Conservation (phyloP, 2,888 invertebrate genomes). For the Thereva nobilitata region DNA sequence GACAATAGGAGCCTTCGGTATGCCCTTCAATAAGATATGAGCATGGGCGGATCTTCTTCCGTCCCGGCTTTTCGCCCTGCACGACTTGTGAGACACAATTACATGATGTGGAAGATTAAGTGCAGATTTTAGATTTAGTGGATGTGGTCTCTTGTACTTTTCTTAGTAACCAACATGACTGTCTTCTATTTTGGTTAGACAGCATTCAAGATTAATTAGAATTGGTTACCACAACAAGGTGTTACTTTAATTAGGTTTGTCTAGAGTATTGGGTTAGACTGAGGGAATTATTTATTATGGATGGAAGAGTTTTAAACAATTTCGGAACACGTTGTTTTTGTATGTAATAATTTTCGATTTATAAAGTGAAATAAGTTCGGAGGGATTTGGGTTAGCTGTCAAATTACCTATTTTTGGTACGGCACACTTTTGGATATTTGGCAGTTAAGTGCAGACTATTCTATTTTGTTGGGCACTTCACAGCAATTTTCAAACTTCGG, state of each 20-base stretch:
- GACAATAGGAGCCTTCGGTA: slow-evolving; percentile 17
- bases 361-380: too few relatives aligned
- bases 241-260: slow-evolving; percentile 42
- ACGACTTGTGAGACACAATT: slow-evolving; percentile 46
- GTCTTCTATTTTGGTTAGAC: slow-evolving; percentile 21
- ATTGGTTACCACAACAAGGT: slow-evolving; percentile 42
- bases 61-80: slow-evolving; percentile 5
- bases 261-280: slow-evolving; percentile 22
- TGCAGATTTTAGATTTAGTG: slow-evolving; percentile 55
- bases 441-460: too few relatives aligned
- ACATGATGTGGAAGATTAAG: slow-evolving; percentile 58
- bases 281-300: background rate
- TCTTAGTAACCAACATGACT: slow-evolving; percentile 8
- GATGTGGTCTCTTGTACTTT: slow-evolving; percentile 30
- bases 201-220: slow-evolving; percentile 41
- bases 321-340: too few relatives aligned
- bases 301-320: background rate
- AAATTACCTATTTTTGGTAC: too few relatives aligned
- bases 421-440: too few relatives aligned
- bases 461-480: too few relatives aligned
- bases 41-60: background rate
- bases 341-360: too few relatives aligned
- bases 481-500: too few relatives aligned
- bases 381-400: too few relatives aligned
- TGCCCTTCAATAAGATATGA: slow-evolving; percentile 30